Base-by-base conservation (phyloP, 2,113 vertebrate species). In the Accipiter cooperii region DNA sequence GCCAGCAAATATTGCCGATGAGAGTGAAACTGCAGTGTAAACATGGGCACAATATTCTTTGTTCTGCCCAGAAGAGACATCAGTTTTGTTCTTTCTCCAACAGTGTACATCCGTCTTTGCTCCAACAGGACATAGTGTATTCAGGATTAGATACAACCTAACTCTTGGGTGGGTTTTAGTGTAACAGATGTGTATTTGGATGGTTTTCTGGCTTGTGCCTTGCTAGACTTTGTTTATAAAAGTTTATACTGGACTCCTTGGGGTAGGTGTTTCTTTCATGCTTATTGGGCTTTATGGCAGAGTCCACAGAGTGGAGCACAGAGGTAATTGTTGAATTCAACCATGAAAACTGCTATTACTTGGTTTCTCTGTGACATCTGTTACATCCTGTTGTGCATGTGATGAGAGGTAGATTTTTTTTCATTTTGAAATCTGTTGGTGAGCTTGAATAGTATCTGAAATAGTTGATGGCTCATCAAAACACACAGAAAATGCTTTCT, bases 381-480 rank as follows among this genome's bases (percentile, higher is more conserved):
- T 95, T 95, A 70, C 25, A 95, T 93, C 93, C 92, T 97, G 90
- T 95, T 95, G 96, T 94, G 96, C 92, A 75, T 90, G 86, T 81
- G 79, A 97, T 97, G 96, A 96, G 76, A 94, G 77, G 88, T 63
- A 87, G 80, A 90, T 95, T 97, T 95, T 96, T 85, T 93, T 96
- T 97, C 88, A 81, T 94, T 94, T 93, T 91, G 64, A 89, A 95
- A 95, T 64, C 93, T 84, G 79, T 63, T 89, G 92, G 95, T 93
- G 83, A 95, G 94, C 81, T 63, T 78, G 76, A 92, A 89, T 47
- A 71, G 83, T 71, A 86, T 68, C 82, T 95, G 31, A 88, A 92
- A 92, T 75, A 92, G 71, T 64, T 82, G 96, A 85, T 94, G 95
- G 83, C 93, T 95, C 95, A 95, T 96, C 94, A 90, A 64, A 97